These are phyloP conservation scores for Noctua pronuba DNA, from an alignment of 2,888 invertebrate species.

Conservation along the genomic window DNA sequence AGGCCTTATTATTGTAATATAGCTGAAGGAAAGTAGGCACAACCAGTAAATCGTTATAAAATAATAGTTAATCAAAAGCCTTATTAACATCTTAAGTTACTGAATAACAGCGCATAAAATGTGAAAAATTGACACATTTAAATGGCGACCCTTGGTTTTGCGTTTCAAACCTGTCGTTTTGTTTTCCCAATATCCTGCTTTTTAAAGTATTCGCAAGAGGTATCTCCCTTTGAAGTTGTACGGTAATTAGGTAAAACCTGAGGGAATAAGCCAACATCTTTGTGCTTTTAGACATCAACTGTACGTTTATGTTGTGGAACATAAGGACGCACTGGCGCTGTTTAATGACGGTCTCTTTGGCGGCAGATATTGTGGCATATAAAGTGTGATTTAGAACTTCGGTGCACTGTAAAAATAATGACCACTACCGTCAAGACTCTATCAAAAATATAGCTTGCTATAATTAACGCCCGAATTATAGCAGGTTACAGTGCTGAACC, in stretches of 20 bases:
- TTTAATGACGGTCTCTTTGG: neutral
- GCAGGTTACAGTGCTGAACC: neutral
- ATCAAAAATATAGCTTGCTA: too few species aligned
- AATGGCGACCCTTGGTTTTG: neutral
- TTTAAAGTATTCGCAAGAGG: neutral
- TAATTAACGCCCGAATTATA: too few species aligned
- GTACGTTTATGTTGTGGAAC: too few species aligned
- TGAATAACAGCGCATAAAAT: too few species aligned
- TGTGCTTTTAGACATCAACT: neutral
- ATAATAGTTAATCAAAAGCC: too few species aligned
- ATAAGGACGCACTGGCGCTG: neutral
- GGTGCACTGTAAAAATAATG: neutral
- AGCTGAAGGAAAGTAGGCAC: too few species aligned
- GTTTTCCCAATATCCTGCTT: neutral
- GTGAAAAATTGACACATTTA: too few species aligned
- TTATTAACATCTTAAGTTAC: too few species aligned
- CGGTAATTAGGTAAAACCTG: slow-evolving; percentile 1
- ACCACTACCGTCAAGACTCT: too few species aligned
- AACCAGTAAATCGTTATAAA: too few species aligned
- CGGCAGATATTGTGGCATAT: neutral
- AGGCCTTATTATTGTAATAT: too few species aligned
- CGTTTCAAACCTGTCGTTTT: neutral
- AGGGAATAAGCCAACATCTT: too few species aligned
- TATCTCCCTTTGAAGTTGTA: neutral
- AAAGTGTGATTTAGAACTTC: neutral